Conservation (phyloP, 2,888 invertebrate species). For the Phania funesta region DNA sequence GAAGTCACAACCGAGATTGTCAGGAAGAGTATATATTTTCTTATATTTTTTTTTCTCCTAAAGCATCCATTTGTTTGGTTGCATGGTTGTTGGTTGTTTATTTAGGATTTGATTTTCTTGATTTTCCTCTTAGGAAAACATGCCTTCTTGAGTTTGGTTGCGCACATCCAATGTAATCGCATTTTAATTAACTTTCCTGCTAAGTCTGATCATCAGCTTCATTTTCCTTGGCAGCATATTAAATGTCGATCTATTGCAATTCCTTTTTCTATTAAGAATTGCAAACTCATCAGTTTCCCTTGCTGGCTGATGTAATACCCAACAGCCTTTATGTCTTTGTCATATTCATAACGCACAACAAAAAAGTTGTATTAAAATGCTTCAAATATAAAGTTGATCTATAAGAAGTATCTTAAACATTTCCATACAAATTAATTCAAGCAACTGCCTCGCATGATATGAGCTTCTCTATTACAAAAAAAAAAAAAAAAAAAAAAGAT, state of each 20-base stretch:
- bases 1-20: slow-evolving; percentile 68
- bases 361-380: background rate
- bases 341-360: background rate
- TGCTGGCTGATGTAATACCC: background rate
- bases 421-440: slow-evolving; percentile 34
- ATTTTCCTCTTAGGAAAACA: slow-evolving; percentile 6
- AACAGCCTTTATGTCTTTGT: background rate
- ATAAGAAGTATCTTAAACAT: slow-evolving; percentile 1
- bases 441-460: background rate
- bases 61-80: slow-evolving; percentile 17
- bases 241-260: slow-evolving; percentile 59
- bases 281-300: slow-evolving; percentile 18
- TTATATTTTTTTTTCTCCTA: background rate
- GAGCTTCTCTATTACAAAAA: background rate
- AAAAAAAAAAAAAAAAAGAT: background rate
- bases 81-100: slow-evolving; percentile 51
- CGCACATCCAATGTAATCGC: slow-evolving; percentile 41
- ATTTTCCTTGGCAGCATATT: slow-evolving; percentile 40
- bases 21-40: slow-evolving; percentile 42
- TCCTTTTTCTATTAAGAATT: background rate
- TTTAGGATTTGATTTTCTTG: slow-evolving; percentile 44
- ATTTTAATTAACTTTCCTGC: slow-evolving; percentile 65
- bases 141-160: background rate
- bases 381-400: slow-evolving; percentile 9
- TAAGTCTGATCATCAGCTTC: slow-evolving; percentile 7